Base-by-base conservation (phyloP, 2,888 invertebrate species). In the Nomada flava region DNA sequence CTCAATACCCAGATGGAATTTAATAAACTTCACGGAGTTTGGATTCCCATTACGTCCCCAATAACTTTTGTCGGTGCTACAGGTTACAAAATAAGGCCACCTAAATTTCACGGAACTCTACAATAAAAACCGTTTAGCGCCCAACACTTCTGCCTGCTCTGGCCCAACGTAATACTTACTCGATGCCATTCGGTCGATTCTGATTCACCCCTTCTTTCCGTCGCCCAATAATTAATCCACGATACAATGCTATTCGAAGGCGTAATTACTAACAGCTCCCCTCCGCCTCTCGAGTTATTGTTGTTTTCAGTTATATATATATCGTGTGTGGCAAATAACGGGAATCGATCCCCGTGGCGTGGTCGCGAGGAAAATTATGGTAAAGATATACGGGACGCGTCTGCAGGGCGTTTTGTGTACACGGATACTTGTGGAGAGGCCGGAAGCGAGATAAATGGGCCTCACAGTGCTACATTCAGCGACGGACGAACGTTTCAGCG, bases 401-500 rank as follows among this genome's bases (percentile, higher is more conserved):
- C 74, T 67, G 76, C 67, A 50, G 10, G 23, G 42, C 59, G 77
- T 79, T 72, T 82, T 75, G 78, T 75, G 75, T 57, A 65, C 68
- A 68, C 23, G 47, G 69, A 62, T 59, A 64, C 78, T 50, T 65
- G 69, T 52, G 63, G 53, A 50, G 70, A 36, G 79, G 50, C 78
- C 82, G 82, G 87, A 87, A 85, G 75, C 74, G 65, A 87, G 79
- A 87, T 86, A 84, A 87, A 84, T 76, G 76, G 64, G 23, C 73
- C 74, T 44, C 53, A 63, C 74, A 36, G 36, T 74, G 72, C 55
- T 64, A 42, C 83, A 67, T 67, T 71, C 74, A 23, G 2, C 57
- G 18, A 26, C 26, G 69, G 68, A 60, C 76, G 59, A 73, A 63
- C 53, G 71, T 71, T 79, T 71, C 70, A 63, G n/a, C 53, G 36